Evolutionary conservation across 2,888 invertebrate genomes (phyloP), one percentile per base, ranked within the genome.

Genomic region (Drosophila sordidula): DNA sequence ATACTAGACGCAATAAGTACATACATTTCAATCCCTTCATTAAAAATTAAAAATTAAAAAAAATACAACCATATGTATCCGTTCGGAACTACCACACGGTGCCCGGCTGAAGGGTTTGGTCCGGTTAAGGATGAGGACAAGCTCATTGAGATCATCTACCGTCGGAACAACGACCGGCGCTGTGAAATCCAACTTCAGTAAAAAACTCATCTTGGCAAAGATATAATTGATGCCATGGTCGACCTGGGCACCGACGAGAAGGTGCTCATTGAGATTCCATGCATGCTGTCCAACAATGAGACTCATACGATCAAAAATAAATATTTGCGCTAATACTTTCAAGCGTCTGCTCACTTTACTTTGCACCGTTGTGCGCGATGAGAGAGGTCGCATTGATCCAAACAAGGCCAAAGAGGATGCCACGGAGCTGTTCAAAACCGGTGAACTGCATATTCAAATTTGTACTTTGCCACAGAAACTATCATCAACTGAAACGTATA

Each of bases 191-290:
- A 91, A 85, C 90, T 91, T n/a, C 91, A 91, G 74, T 92, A 90
- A 51, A 92, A 92, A 80, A 92, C 92, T 2, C 89, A 91, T 38
- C 92, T 92, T 68, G 92, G 92, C 63, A 92, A 95, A 94, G 96
- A 96, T 89, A 93, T 98, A 26, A 94, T 97, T 84, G 95, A 96
- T 77, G 98, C 98, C 32, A 96, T 97, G 91, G 93, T 94, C 39
- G 98, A 98, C 0, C 92, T 96, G 58, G 97, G 97, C 4, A 97
- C 97, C 0, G 95, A 96, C 76, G 97, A 96, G 91, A 96, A 96
- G 80, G 95, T 95, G 12, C 94, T 98, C 56, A 96, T 98, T 65
- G 98, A 98, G 92, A 95, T 98, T 54, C 94, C 98, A 90, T 97
- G 97, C 89, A 96, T 98, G 6, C 94, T 97, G 90, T 96, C 96